phyloP scores from a whole-genome alignment of 2,888 invertebrate species.

The Tenthredo amoena region DNA sequence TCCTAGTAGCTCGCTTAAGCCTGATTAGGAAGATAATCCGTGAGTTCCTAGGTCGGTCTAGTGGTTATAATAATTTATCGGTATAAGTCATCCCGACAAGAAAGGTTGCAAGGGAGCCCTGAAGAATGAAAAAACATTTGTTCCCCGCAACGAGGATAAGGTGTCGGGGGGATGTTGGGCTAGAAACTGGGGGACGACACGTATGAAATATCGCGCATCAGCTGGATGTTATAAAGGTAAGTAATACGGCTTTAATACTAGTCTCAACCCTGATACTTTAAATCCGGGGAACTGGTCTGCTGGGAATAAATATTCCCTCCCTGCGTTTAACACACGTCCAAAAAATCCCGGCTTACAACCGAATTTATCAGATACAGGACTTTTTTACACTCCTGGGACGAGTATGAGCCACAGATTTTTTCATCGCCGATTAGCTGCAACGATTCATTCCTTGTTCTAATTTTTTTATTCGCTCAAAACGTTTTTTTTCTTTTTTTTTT shows the following conservation, averaged over 20 bases:
- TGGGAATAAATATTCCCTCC: background rate
- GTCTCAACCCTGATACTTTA: background rate
- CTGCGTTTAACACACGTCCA: background rate
- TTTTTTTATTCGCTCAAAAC: background rate
- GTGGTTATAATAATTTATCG: slow-evolving; percentile 36
- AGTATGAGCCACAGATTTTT: background rate
- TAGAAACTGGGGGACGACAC: background rate
- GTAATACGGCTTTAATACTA: slow-evolving; percentile 20
- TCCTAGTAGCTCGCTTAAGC: slow-evolving; percentile 45
- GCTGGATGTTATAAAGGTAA: slow-evolving; percentile 17
- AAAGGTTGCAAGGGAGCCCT: background rate
- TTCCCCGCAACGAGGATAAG: background rate
- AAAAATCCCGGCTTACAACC: background rate
- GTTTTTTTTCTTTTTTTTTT: no score
- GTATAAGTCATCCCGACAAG: background rate
- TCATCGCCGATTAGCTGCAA: background rate
- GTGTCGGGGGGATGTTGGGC: background rate
- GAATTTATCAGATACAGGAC: background rate
- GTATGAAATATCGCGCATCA: slow-evolving; percentile 38
- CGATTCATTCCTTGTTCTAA: background rate
- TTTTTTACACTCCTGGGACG: background rate
- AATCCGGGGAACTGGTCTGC: slow-evolving; percentile 6
- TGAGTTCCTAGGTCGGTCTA: slow-evolving; percentile 4
- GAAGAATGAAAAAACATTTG: background rate
- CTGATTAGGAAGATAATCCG: slow-evolving; percentile 47